Base-by-base conservation (phyloP, 2,797 vertebrate species). In the Loriculus beryllinus region DNA sequence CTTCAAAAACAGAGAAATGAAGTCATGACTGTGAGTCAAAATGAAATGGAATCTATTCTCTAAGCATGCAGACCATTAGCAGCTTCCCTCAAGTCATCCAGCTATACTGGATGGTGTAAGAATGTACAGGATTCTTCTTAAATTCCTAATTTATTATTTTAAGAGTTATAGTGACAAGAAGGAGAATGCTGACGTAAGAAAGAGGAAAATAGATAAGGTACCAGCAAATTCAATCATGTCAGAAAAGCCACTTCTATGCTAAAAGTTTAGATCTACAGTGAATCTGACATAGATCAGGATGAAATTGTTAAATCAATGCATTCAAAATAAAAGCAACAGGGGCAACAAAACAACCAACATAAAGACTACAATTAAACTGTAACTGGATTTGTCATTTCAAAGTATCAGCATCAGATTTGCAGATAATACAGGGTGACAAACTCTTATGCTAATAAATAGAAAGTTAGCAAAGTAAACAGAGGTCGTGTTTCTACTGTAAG, bases 401-500 rank as follows among this genome's bases (percentile, higher is more conserved):
- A 97, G 96, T 35, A 96, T 86, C 90, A 94, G 92, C 62, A 92
- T 86, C 86, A 84, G 60, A 94, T 77, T 93, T 95, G 84, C 93
- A 96, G 92, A 96, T 97, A 93, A 96, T 82, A 91, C 67, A 83
- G 95, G 95, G 81, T 87, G 96, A 97, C 94, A 93, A 81, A 57
- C 82, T 90, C 89, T 93, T 89, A 76, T 47, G 78, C 45, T 70
- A 95, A 96, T 93, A 95, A 96, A 97, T 67, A 94, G 56, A 83
- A 94, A 97, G 85, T 92, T 82, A 86, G 95, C 90, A 95, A 95
- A 97, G 93, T 91, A 96, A 97, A 97, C 93, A 96, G 96, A 97
- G 10, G 88, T 88, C 77, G 56, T 81, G 76, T 93, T 97, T 97
- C 97, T 96, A 96, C 96, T 96, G 97, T 96, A 97, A 98, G 96